Conservation (phyloP, 2,797 vertebrate species). For the Capromys pilorides region DNA sequence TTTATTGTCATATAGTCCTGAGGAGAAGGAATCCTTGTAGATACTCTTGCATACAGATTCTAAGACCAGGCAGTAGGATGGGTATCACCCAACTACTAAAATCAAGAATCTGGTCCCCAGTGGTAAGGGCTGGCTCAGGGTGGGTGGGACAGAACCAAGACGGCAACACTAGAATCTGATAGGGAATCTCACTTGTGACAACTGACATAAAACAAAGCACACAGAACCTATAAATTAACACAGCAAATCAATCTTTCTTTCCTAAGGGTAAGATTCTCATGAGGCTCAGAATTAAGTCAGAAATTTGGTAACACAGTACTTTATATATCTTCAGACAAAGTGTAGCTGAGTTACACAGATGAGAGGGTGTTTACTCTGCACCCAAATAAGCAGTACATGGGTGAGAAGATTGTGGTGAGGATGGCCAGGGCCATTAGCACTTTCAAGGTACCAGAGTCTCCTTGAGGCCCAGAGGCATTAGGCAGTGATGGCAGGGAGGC, state of each 20-base stretch:
- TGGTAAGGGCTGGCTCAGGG: neutral
- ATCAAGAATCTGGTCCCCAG: neutral
- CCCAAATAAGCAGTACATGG: neutral
- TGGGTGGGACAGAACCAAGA: neutral
- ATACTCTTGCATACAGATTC: neutral
- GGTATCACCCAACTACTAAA: neutral
- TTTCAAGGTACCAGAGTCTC: neutral
- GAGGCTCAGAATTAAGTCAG: neutral
- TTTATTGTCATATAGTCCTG: constrained; percentile 11
- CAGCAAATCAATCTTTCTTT: neutral
- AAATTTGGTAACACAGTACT: neutral
- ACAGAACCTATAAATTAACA: neutral
- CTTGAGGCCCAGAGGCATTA: neutral
- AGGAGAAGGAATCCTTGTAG: constrained; percentile 2
- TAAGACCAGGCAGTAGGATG: neutral
- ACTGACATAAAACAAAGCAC: neutral
- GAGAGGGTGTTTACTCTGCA: neutral
- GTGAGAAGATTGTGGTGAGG: neutral
- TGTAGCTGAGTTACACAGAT: neutral
- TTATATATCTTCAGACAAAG: neutral
- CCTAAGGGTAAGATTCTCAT: neutral
- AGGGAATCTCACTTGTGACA: neutral
- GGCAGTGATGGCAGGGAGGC: neutral
- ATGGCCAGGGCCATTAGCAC: neutral
- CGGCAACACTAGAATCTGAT: neutral